phyloP scores from a whole-genome alignment of 2,888 invertebrate genomes.

The Eumerus sabulonum region DNA sequence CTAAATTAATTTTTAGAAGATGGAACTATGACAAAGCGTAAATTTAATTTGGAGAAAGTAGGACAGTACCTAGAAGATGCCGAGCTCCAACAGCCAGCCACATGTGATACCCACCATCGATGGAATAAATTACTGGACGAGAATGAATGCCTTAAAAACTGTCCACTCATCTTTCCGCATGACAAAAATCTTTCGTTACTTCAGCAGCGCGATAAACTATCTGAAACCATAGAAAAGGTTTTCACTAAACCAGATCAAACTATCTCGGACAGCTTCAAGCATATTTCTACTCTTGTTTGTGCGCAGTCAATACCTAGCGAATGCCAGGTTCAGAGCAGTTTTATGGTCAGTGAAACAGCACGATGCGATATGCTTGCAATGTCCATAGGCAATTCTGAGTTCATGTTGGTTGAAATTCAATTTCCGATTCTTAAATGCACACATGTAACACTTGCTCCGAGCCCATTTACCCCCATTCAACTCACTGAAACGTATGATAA shows the following conservation, averaged over 20 bases:
- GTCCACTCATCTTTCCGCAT: conserved; percentile 87
- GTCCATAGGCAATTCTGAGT: conserved; percentile 74
- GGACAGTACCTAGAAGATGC: conserved; percentile 93
- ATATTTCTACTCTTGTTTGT: conserved; percentile 81
- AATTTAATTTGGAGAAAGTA: conserved; percentile 92
- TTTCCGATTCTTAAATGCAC: conserved; percentile 79
- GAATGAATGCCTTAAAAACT: conserved; percentile 86
- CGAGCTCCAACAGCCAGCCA: conserved; percentile 83
- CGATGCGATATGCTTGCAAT: conserved; percentile 74
- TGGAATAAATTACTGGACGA: conserved; percentile 89
- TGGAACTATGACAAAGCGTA: conserved; percentile 77
- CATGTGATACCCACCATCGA: conserved; percentile 85
- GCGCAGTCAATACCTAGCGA: conserved; percentile 65
- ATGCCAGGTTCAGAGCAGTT: conserved; percentile 71
- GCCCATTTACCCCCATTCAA: conserved; percentile 75
- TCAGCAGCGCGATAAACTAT: conserved; percentile 88
- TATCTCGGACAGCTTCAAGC: conserved; percentile 83
- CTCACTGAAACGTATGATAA: conserved; percentile 70
- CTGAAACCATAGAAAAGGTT: conserved; percentile 83
- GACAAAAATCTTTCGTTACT: conserved; percentile 88
- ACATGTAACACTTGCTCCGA: conserved; percentile 81
- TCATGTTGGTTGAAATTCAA: conserved; percentile 75
- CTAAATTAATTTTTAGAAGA: conserved; percentile 69
- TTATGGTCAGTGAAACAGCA: conserved; percentile 73
- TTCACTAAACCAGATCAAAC: conserved; percentile 84